Percentiles rank a stretch among this genome's conserved stretches.
Evolutionary conservation across 2,888 invertebrate genomes (phyloP).

Genomic region (Galeopsomyia nigrocyanea): DNA sequence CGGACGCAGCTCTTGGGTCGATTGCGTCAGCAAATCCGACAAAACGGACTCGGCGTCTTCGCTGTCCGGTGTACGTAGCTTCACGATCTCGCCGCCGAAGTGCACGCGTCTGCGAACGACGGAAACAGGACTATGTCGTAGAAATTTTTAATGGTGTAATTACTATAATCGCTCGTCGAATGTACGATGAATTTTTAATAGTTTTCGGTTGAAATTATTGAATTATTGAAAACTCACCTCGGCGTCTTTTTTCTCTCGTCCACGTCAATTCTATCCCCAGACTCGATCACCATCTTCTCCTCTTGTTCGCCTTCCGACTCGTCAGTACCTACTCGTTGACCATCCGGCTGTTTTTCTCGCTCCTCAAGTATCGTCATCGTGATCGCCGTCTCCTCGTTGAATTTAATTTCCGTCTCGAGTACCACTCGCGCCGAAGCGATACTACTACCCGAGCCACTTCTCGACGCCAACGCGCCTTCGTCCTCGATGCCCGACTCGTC

Average conservation of each 20-base stretch:
- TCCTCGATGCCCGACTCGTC: slow-evolving; percentile 60
- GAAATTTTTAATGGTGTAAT: too few relatives aligned
- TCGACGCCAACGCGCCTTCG: slow-evolving; percentile 56
- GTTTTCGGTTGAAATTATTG: background rate
- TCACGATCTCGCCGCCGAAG: slow-evolving; percentile 89
- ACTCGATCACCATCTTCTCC: slow-evolving; percentile 38
- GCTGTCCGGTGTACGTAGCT: slow-evolving; percentile 88
- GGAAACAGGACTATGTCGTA: background rate
- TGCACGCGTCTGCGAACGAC: slow-evolving; percentile 76
- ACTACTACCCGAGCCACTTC: slow-evolving; percentile 23
- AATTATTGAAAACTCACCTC: slow-evolving; percentile 41
- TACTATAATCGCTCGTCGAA: too few relatives aligned
- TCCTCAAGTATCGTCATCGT: slow-evolving; percentile 89
- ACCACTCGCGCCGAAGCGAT: slow-evolving; percentile 72
- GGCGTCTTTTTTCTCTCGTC: slow-evolving; percentile 72
- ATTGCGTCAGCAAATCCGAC: slow-evolving; percentile 47
- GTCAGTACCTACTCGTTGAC: slow-evolving; percentile 51
- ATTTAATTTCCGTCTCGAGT: slow-evolving; percentile 86
- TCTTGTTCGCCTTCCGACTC: slow-evolving; percentile 2
- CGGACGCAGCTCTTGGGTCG: slow-evolving; percentile 49
- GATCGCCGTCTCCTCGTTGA: slow-evolving; percentile 84
- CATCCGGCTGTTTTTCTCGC: slow-evolving; percentile 65
- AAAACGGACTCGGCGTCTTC: slow-evolving; percentile 72
- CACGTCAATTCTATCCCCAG: slow-evolving; percentile 31
- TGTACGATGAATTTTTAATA: too few relatives aligned